phyloP scores from a whole-genome alignment of 2,888 invertebrate genomes.

The Agrypnus murinus region DNA sequence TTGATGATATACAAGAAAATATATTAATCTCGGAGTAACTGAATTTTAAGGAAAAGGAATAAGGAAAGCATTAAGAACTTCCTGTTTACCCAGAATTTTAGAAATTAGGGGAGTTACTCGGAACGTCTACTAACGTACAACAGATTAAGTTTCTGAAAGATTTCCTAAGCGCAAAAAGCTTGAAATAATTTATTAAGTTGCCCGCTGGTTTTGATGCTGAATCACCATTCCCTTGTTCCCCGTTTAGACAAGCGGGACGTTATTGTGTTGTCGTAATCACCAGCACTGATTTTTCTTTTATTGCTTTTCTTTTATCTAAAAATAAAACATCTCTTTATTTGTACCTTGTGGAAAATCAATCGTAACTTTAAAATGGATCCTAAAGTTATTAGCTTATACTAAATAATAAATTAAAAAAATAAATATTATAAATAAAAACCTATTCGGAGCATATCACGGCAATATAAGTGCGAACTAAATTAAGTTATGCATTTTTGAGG shows the following conservation, averaged over 20 bases:
- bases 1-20: constrained; percentile 49
- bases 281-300: constrained; percentile 23
- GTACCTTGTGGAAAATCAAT: background rate
- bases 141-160: constrained; percentile 33
- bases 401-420: no score
- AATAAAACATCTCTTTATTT: background rate
- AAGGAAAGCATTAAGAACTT: constrained; percentile 30
- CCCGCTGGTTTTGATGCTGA: constrained; percentile 32
- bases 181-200: constrained; percentile 36
- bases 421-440: no score
- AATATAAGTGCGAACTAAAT: background rate
- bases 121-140: constrained; percentile 23
- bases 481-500: background rate
- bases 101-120: constrained; percentile 36
- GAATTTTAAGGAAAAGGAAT: constrained; percentile 33
- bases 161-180: constrained; percentile 30
- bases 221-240: constrained; percentile 18
- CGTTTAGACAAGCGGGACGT: constrained; percentile 26
- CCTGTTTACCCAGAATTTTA: constrained; percentile 35
- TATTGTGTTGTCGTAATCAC: constrained; percentile 25
- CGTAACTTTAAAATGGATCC: background rate
- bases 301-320: constrained; percentile 14
- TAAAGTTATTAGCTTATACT: no score
- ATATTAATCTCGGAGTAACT: constrained; percentile 32
- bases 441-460: no score